Evolutionary conservation across 2,113 vertebrate species (phyloP), one percentile per base, ranked within the genome.

Genomic region (Speoplatyrhinus poulsoni): DNA sequence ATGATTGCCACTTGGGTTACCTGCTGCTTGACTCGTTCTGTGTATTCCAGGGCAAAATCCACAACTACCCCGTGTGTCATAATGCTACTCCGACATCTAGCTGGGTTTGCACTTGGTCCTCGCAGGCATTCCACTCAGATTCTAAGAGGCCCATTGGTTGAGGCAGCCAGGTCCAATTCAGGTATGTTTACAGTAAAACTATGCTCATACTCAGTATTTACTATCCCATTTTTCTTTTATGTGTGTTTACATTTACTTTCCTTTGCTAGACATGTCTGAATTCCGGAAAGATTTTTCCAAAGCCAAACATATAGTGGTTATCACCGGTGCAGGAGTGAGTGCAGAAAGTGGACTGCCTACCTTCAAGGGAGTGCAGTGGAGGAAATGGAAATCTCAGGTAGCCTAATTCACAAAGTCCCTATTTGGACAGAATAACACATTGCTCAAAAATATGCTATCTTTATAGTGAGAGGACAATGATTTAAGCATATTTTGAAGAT

Each of bases 351-450:
- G 97, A 0, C 90, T 99, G 0, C 96, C 96, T 0, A 97, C 96
- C 15, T 98, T 99, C 92, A 87, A 95, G 81, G 96, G 95, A 55
- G 87, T 96, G 10, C 94, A 93, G 57, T 99, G 98, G 98, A 95
- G 97, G 33, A 96, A 93, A 75, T 99, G 98, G 98, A 91, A 94
- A 73, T 93, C 96, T 11, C 96, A 98, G 95, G 98, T 97, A 47
- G 2, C 49, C 58, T 63, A 16, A 16, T 16, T n/a, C 12, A 46
- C 50, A 15, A 46, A 49, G 19, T 52, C 46, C 32, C 3, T 58
- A 13, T 7, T 0, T 67, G 33, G 19, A 41, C 36, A 41, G 36
- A 41, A 5, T 41, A 41, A 41, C 49, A 52, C 6, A 52, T 52
- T 10, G 3, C 49, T 41, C 36, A 41, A 41, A 41, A 8, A 41